Evolutionary conservation across 1,140 invertebrate species (phyloP).

Genomic region (Oryzaephilus surinamensis): DNA sequence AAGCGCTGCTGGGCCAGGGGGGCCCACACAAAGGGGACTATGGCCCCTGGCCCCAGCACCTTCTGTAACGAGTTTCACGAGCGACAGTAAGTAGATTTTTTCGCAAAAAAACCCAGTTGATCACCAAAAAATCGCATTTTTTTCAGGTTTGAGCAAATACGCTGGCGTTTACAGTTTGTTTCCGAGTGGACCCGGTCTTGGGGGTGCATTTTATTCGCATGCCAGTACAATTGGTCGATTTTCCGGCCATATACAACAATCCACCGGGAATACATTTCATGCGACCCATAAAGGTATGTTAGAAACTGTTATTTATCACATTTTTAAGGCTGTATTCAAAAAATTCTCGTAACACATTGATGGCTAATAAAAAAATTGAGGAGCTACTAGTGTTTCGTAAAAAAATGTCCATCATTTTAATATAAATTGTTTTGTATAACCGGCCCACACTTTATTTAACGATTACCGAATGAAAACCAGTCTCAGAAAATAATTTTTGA

Average conservation of each 20-base stretch:
- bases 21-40: constrained; percentile 31
- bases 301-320: too few relatives aligned
- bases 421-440: too few relatives aligned
- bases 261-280: constrained; percentile 41
- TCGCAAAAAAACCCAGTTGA: background rate
- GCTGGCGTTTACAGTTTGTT: constrained; percentile 48
- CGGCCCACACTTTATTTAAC: too few relatives aligned
- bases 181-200: constrained; percentile 40
- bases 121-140: constrained; percentile 2
- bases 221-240: constrained; percentile 33
- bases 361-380: too few relatives aligned
- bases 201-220: constrained; percentile 34
- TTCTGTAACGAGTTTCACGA: constrained; percentile 39
- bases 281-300: constrained; percentile 46
- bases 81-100: constrained; percentile 39
- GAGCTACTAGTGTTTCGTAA: too few relatives aligned
- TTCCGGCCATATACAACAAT: constrained; percentile 38
- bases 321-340: too few relatives aligned
- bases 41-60: constrained; percentile 44
- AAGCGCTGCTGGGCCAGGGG: constrained; percentile 34
- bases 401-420: too few relatives aligned
- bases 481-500: too few relatives aligned
- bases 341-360: too few relatives aligned
- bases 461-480: too few relatives aligned
- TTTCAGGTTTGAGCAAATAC: constrained; percentile 44